phyloP scores from a whole-genome alignment of 2,888 invertebrate species.

The Amaurobius ferox region DNA sequence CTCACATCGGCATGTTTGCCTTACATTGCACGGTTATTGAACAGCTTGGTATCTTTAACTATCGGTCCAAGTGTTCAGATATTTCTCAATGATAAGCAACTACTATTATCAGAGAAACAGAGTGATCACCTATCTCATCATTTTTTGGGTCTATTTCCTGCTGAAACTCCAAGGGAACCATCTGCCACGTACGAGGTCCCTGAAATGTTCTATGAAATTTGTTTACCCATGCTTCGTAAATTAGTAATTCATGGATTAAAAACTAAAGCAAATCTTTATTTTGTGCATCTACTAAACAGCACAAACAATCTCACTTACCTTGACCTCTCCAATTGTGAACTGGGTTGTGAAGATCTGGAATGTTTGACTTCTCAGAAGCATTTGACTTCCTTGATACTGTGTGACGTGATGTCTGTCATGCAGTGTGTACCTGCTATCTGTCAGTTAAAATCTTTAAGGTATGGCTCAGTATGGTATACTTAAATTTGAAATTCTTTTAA shows the following conservation, averaged over 20 bases:
- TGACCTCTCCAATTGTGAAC: conserved; percentile 84
- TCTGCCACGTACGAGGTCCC: conserved; percentile 77
- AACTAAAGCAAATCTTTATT: conserved; percentile 76
- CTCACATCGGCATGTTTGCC: conserved; percentile 83
- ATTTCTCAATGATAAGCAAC: conserved; percentile 24
- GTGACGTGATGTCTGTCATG: conserved; percentile 86
- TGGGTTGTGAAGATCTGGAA: conserved; percentile 82
- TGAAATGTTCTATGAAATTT: conserved; percentile 77
- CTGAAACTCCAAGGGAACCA: neutral
- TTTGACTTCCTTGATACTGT: conserved; percentile 86
- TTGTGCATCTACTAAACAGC: conserved; percentile 81
- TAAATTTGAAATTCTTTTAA: no score
- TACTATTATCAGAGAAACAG: neutral
- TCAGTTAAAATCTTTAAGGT: conserved; percentile 80
- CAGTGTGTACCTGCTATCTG: conserved; percentile 79
- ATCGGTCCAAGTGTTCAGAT: conserved; percentile 52
- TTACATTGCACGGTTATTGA: conserved; percentile 79
- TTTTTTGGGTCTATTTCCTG: conserved; percentile 13
- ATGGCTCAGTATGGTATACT: conserved; percentile 74
- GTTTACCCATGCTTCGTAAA: conserved; percentile 80
- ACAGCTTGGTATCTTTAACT: conserved; percentile 36
- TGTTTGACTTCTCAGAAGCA: conserved; percentile 83
- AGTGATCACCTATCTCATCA: conserved; percentile 21
- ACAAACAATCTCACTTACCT: conserved; percentile 83
- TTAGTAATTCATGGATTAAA: conserved; percentile 81